phyloP scores from a whole-genome alignment of 1,140 invertebrate species.

The Bicyclus anynana region DNA sequence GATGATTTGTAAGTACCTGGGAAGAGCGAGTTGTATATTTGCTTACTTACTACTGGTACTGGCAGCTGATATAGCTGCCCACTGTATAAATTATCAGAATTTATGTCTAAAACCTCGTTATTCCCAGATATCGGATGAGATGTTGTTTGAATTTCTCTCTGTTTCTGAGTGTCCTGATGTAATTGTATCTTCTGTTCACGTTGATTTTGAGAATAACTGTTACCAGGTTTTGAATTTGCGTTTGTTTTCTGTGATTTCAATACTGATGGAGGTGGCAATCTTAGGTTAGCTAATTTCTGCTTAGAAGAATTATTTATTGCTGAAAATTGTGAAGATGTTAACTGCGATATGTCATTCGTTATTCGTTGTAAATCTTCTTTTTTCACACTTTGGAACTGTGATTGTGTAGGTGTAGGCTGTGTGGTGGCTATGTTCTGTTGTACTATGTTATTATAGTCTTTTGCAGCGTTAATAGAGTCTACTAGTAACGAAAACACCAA shows the following conservation, averaged over 20 bases:
- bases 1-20: conserved; percentile 23
- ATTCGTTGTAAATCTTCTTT: conserved; percentile 47
- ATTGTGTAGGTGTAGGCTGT: conserved; percentile 27
- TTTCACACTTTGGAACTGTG: conserved; percentile 30
- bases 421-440: conserved; percentile 39
- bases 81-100: conserved; percentile 52
- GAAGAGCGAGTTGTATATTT: conserved; percentile 51
- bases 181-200: conserved; percentile 13
- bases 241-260: not conserved
- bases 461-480: conserved; percentile 62
- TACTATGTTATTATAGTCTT: conserved; percentile 55
- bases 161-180: not conserved
- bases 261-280: not conserved
- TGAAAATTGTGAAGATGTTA: conserved; percentile 57
- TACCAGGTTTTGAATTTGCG: conserved; percentile 3
- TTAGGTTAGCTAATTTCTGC: conserved; percentile 1
- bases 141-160: conserved; percentile 20
- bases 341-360: conserved; percentile 50
- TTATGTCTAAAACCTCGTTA: conserved; percentile 18
- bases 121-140: conserved; percentile 13
- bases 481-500: conserved; percentile 62
- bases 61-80: conserved; percentile 63
- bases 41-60: conserved; percentile 57
- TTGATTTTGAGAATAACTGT: conserved; percentile 9
- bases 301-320: conserved; percentile 26